phyloP scores from a whole-genome alignment of 2,113 vertebrate species.

The Rhinolophus ferrumequinum region DNA sequence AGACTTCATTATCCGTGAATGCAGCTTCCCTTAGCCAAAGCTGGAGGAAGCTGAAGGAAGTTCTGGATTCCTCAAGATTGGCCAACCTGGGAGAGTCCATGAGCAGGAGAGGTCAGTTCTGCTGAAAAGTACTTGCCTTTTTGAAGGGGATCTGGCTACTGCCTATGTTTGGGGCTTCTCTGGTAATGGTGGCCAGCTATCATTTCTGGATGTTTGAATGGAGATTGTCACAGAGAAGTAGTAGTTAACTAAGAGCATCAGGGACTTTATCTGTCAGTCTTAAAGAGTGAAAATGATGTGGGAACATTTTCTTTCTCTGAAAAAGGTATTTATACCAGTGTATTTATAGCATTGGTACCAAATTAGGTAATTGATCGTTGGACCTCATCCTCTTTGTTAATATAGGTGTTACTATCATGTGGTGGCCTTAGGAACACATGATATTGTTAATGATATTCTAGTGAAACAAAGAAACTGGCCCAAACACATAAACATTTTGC shows the following conservation, averaged over 20 bases:
- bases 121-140: neutral
- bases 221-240: neutral
- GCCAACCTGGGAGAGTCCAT: neutral
- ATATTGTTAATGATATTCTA: neutral
- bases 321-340: neutral
- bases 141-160: neutral
- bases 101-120: neutral
- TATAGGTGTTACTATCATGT: neutral
- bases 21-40: neutral
- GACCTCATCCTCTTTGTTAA: neutral
- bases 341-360: neutral
- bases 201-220: neutral
- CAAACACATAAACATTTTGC: slow-evolving; percentile 6
- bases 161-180: neutral
- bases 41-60: neutral
- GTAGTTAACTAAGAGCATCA: neutral
- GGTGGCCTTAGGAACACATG: neutral
- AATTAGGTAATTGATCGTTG: neutral
- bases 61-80: neutral
- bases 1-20: neutral
- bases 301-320: neutral
- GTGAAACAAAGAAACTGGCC: neutral
- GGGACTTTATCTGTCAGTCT: neutral
- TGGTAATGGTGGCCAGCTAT: neutral
- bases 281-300: neutral